phyloP scores from a whole-genome alignment of 2,888 invertebrate genomes.

The Drosophila aldrichi region DNA sequence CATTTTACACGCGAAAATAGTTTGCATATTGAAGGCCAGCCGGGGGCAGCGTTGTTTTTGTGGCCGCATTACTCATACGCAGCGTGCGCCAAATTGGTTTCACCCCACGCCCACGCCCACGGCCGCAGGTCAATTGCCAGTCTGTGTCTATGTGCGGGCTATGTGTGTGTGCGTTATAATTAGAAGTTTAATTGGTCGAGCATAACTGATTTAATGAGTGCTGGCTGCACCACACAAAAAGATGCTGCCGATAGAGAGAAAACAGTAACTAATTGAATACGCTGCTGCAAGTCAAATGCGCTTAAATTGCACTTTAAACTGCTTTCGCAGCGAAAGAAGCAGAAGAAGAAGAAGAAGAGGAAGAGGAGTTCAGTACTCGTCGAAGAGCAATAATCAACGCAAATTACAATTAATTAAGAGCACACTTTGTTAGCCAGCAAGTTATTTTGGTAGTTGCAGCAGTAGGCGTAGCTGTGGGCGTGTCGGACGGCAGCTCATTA shows the following conservation, averaged over 20 bases:
- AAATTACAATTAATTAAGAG: slow-evolving; percentile 76
- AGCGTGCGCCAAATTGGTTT: slow-evolving; percentile 52
- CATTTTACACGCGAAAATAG: slow-evolving; percentile 76
- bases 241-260: slow-evolving; percentile 7
- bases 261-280: slow-evolving; percentile 33
- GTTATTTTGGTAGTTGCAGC: not conserved
- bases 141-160: not conserved
- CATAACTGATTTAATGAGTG: slow-evolving; percentile 59
- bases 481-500: slow-evolving; percentile 59
- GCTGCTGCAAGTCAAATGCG: slow-evolving; percentile 54
- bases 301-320: slow-evolving; percentile 58
- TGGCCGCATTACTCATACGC: slow-evolving; percentile 65
- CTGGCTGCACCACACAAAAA: slow-evolving; percentile 17
- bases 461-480: slow-evolving; percentile 3
- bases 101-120: slow-evolving; percentile 12
- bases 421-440: slow-evolving; percentile 42
- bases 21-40: slow-evolving; percentile 47
- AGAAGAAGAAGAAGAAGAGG: too few species aligned
- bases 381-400: slow-evolving; percentile 62
- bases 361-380: not conserved
- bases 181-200: slow-evolving; percentile 68
- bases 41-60: slow-evolving; percentile 23
- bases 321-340: slow-evolving; percentile 6
- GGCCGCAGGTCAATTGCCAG: slow-evolving; percentile 46
- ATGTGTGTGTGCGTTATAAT: slow-evolving; percentile 47